A percentile compares a stretch with the other conserved stretches of the same genome.
These are phyloP conservation scores for Bothrops jararaca DNA, from an alignment of 2,113 vertebrate genomes.

Conservation along the genomic window DNA sequence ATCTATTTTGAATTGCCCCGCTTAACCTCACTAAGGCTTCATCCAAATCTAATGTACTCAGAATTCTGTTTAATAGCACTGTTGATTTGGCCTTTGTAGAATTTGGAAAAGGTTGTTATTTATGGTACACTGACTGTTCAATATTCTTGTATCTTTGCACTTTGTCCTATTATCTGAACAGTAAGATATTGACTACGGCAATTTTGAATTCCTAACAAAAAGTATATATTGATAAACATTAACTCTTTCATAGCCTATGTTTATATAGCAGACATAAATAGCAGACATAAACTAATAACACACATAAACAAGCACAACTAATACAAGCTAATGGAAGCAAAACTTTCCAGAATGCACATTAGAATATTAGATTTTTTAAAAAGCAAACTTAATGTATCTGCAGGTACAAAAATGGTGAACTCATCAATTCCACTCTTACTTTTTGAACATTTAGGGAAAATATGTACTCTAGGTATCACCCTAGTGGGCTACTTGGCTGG, in stretches of 20 bases:
- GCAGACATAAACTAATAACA: accelerated
- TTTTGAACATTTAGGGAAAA: constrained; percentile 53
- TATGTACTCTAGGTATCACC: constrained; percentile 39
- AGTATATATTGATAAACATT: neutral
- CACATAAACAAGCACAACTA: neutral
- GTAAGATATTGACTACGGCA: too few species aligned
- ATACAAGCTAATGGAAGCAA: neutral
- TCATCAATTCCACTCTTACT: constrained; percentile 48
- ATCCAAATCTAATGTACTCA: neutral
- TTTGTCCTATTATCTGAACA: neutral
- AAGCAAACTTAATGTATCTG: constrained; percentile 6
- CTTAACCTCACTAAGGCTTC: neutral
- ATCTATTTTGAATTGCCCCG: neutral
- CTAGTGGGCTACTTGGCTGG: constrained; percentile 8
- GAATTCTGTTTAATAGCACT: neutral
- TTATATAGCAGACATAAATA: neutral
- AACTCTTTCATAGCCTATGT: neutral
- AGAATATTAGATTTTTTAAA: neutral
- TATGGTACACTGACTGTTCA: neutral
- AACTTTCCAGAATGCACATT: neutral
- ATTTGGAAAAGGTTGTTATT: neutral
- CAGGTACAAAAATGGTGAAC: constrained; percentile 28
- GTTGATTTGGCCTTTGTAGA: neutral
- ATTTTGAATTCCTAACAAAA: neutral
- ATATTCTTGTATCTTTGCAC: neutral